phyloP scores from a whole-genome alignment of 1,140 invertebrate genomes.

The Tetramorium simillimum region DNA sequence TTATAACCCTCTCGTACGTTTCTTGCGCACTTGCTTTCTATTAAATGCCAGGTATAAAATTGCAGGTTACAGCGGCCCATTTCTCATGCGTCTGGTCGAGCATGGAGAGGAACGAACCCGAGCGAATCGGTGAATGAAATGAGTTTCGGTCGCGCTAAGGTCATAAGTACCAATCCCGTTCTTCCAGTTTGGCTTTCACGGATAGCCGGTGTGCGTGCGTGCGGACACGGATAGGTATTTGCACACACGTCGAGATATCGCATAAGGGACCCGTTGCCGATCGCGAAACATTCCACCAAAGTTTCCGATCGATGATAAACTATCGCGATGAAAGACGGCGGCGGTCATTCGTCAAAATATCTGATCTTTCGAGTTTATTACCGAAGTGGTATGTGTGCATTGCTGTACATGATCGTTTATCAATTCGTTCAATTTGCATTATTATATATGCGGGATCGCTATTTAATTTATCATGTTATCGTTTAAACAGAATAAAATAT shows the following conservation, averaged over 20 bases:
- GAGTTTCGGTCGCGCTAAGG: slow-evolving; percentile 70
- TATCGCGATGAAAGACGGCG: slow-evolving; percentile 37
- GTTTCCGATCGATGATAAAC: slow-evolving; percentile 63
- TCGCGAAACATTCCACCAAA: slow-evolving; percentile 48
- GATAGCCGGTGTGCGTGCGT: background rate
- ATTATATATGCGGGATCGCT: background rate
- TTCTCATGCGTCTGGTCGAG: slow-evolving; percentile 60
- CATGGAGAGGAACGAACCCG: slow-evolving; percentile 42
- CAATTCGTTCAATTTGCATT: background rate
- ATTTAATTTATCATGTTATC: slow-evolving; percentile 7
- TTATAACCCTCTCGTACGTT: slow-evolving; percentile 49
- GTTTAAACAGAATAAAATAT: background rate
- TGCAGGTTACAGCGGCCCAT: slow-evolving; percentile 69
- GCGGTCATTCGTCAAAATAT: slow-evolving; percentile 53
- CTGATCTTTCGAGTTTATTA: slow-evolving; percentile 16
- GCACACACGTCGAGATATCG: background rate
- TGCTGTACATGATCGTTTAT: background rate
- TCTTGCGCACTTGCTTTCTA: slow-evolving; percentile 69
- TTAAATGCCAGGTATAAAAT: slow-evolving; percentile 73
- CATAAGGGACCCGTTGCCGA: background rate
- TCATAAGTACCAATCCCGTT: slow-evolving; percentile 72
- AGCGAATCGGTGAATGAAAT: slow-evolving; percentile 73
- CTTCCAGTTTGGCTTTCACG: slow-evolving; percentile 68
- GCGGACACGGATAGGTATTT: background rate
- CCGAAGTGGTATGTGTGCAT: background rate